Evolutionary conservation across 2,113 vertebrate species (phyloP).

Genomic region (Corapipo altera): DNA sequence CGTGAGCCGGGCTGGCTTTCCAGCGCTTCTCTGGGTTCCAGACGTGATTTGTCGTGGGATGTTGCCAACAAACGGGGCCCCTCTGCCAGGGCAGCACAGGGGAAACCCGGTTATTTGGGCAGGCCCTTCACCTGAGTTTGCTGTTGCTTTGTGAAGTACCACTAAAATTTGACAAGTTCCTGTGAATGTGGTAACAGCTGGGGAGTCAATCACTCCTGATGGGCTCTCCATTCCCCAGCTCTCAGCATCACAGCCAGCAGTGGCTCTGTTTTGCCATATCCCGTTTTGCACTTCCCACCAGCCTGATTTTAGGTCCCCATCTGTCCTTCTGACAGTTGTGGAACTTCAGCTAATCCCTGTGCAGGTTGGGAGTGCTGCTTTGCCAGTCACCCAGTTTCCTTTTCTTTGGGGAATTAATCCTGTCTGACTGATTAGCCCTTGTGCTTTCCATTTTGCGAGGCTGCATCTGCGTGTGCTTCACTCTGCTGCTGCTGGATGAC

Average conservation of each 20-base stretch:
- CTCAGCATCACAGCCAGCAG: background rate
- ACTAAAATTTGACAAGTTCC: background rate
- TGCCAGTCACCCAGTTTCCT: background rate
- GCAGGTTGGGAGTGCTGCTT: background rate
- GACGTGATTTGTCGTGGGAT: background rate
- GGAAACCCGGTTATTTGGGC: background rate
- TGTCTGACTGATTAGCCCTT: background rate
- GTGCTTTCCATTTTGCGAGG: background rate
- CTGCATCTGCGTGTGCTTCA: background rate
- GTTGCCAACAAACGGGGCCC: background rate
- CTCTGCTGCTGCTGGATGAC: background rate
- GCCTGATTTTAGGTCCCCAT: background rate
- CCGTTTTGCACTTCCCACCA: background rate
- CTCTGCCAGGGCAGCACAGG: background rate
- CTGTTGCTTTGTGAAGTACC: background rate
- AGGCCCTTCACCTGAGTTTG: background rate
- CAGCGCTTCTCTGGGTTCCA: background rate
- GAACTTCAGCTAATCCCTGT: background rate
- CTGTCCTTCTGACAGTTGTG: background rate
- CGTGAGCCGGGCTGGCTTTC: background rate
- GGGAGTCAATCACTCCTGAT: fast-evolving
- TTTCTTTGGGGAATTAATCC: background rate
- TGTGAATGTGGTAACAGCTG: background rate
- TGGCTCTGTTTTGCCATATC: background rate
- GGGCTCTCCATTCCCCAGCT: background rate